phyloP scores from a whole-genome alignment of 1,140 invertebrate species.

The Ceratina japonica region DNA sequence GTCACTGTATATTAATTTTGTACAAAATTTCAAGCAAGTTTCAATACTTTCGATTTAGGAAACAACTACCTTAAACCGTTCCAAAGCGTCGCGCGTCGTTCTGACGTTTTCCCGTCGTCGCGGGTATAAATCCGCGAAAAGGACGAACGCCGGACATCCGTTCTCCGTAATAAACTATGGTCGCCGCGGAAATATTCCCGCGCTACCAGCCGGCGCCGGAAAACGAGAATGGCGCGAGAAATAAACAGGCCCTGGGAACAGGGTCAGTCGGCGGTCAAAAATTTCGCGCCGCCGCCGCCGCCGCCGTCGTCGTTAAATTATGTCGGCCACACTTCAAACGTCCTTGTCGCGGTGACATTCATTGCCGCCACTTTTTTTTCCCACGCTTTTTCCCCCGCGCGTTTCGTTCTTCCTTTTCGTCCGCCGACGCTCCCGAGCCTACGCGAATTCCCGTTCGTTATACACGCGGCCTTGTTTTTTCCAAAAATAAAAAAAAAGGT shows the following conservation, averaged over 20 bases:
- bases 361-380: background rate
- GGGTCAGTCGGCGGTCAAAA: slow-evolving; percentile 26
- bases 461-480: too few relatives aligned
- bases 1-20: too few relatives aligned
- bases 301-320: slow-evolving; percentile 41
- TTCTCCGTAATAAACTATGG: slow-evolving; percentile 53
- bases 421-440: background rate
- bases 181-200: slow-evolving; percentile 51
- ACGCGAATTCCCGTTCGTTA: background rate
- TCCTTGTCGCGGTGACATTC: slow-evolving; percentile 43
- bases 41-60: too few relatives aligned
- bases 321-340: slow-evolving; percentile 47
- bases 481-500: too few relatives aligned
- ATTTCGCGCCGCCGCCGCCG: slow-evolving; percentile 37
- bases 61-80: slow-evolving; percentile 1
- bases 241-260: slow-evolving; percentile 9
- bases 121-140: slow-evolving; percentile 31
- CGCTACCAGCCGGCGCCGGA: slow-evolving; percentile 29
- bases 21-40: too few relatives aligned
- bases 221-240: slow-evolving; percentile 32
- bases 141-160: slow-evolving; percentile 48
- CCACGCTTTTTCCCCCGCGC: background rate
- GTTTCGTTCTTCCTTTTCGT: background rate
- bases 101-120: slow-evolving; percentile 12
- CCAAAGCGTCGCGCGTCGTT: background rate